Percentiles rank a stretch among this genome's conserved stretches.
phyloP scores from a whole-genome alignment of 2,113 vertebrate species.

The Empidonax traillii region DNA sequence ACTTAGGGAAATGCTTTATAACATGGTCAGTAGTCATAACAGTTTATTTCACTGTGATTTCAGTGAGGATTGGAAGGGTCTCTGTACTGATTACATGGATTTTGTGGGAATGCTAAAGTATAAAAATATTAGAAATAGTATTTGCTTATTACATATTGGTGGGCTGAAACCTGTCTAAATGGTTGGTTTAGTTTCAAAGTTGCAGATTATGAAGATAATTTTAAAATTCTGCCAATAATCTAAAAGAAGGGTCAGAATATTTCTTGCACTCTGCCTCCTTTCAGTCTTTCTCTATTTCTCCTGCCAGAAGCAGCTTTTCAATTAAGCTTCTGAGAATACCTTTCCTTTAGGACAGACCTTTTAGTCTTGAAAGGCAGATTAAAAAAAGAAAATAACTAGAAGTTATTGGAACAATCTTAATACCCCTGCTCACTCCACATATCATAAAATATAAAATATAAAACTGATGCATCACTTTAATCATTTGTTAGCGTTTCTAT shows the following conservation, averaged over 20 bases:
- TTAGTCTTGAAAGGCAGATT: not conserved
- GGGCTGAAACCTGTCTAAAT: not conserved
- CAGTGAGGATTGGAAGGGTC: not conserved
- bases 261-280: not conserved
- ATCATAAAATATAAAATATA: not conserved
- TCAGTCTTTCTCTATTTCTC: not conserved
- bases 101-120: not conserved
- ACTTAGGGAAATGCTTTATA: not conserved
- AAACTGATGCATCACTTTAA: not conserved
- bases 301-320: not conserved
- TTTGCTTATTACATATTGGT: not conserved
- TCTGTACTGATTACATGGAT: not conserved
- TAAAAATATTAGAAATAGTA: not conserved
- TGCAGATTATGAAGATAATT: not conserved
- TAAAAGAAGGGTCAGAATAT: not conserved
- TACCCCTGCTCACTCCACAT: not conserved
- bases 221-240: not conserved
- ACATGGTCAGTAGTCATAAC: not conserved
- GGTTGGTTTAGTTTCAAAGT: not conserved
- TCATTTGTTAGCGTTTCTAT: not conserved
- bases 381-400: not conserved
- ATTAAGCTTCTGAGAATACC: not conserved
- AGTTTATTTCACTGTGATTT: not conserved
- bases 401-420: not conserved
- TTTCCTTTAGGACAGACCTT: not conserved